Evolutionary conservation across 2,888 invertebrate species (phyloP).

Genomic region (Dryocosmus kuriphilus): DNA sequence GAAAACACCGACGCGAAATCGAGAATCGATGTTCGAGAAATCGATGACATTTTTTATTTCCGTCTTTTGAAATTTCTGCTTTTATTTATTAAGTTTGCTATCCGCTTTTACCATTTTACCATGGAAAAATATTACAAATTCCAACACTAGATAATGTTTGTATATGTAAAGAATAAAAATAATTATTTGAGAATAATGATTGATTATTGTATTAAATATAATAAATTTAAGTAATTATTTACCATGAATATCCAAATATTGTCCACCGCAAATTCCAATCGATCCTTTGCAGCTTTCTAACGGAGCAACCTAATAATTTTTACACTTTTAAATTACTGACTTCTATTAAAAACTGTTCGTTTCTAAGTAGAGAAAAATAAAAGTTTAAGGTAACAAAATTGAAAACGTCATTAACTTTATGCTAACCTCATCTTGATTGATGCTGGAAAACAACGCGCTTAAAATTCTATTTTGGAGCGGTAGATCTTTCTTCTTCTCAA

Average conservation of each 20-base stretch:
- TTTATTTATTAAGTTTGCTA: background rate
- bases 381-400: background rate
- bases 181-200: too few relatives aligned
- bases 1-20: background rate
- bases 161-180: too few relatives aligned
- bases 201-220: too few relatives aligned
- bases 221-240: constrained; percentile 32
- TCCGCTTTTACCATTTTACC: too few relatives aligned
- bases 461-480: constrained; percentile 51
- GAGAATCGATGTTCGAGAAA: background rate
- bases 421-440: constrained; percentile 48
- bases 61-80: background rate
- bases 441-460: constrained; percentile 38
- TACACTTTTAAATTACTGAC: background rate
- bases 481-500: constrained; percentile 43
- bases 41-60: background rate
- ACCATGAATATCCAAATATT: constrained; percentile 60
- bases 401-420: background rate
- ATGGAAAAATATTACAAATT: too few relatives aligned
- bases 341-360: background rate
- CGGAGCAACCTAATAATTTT: constrained; percentile 48
- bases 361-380: background rate
- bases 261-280: constrained; percentile 59
- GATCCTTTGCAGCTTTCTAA: constrained; percentile 52
- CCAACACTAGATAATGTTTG: too few relatives aligned